Conservation (phyloP, 2,888 invertebrate species). For the Anthoptus insignis region DNA sequence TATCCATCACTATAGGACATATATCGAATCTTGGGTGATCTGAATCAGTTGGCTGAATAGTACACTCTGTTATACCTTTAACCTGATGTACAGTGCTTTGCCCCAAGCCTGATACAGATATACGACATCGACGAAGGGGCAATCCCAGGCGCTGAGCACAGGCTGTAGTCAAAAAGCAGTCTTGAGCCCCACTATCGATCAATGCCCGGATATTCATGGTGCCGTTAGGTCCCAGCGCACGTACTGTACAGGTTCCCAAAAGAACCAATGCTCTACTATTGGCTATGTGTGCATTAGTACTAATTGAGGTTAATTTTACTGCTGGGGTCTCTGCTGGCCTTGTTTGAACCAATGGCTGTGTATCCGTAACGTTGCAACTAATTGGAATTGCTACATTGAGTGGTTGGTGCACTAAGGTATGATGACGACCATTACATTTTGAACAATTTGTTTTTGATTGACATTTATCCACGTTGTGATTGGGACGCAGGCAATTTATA, state of each 20-base stretch:
- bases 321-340: not conserved
- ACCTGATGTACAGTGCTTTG: conserved; percentile 13
- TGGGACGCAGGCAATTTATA: conserved; percentile 15
- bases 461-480: conserved; percentile 8
- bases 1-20: not conserved
- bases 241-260: not conserved
- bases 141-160: conserved; percentile 28
- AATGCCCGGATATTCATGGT: conserved; percentile 12
- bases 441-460: conserved; percentile 10
- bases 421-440: conserved; percentile 19
- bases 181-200: conserved; percentile 29
- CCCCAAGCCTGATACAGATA: conserved; percentile 11
- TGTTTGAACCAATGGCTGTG: not conserved
- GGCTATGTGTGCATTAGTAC: not conserved
- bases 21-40: not conserved
- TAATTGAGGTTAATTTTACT: not conserved
- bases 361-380: not conserved
- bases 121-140: conserved; percentile 14
- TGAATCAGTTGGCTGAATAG: conserved; percentile 13
- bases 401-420: conserved; percentile 18
- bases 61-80: conserved; percentile 22
- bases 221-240: not conserved
- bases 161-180: conserved; percentile 20
- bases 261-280: not conserved
- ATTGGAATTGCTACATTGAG: not conserved